phyloP scores from a whole-genome alignment of 2,888 invertebrate species.

The Hanleya hanleyi region DNA sequence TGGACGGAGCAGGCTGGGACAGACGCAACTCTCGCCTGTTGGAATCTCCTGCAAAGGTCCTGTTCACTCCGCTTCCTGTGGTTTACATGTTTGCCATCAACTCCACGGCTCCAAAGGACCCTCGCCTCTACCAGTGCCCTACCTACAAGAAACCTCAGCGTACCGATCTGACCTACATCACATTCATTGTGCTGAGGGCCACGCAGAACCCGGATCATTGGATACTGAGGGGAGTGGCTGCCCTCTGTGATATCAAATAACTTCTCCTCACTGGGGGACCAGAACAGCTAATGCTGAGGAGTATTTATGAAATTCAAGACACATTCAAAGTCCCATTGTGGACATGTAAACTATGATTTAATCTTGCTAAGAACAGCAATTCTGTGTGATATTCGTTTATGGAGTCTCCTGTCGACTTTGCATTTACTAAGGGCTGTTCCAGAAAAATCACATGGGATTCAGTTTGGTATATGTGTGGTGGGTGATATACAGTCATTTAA shows the following conservation, averaged over 20 bases:
- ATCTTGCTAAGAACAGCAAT: no score
- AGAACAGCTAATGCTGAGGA: no score
- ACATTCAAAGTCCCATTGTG: no score
- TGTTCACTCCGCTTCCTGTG: conserved; percentile 68
- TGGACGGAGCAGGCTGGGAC: conserved; percentile 73
- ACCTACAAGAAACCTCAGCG: conserved; percentile 72
- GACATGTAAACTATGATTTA: no score
- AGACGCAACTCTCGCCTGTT: conserved; percentile 61
- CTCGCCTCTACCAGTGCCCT: conserved; percentile 70
- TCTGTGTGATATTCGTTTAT: no score
- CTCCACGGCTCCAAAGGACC: conserved; percentile 76
- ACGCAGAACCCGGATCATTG: conserved; percentile 83
- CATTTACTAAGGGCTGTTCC: no score
- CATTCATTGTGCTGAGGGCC: conserved; percentile 67
- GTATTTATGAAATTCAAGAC: no score
- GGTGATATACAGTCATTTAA: no score
- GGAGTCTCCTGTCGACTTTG: no score
- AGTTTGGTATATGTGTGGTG: no score
- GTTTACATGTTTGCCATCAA: conserved; percentile 72
- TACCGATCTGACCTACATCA: conserved; percentile 72
- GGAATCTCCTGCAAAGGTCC: conserved; percentile 68
- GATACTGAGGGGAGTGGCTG: conserved; percentile 88
- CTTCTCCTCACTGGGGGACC: neutral
- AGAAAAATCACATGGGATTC: no score
- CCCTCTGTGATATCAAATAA: conserved; percentile 90